phyloP scores from a whole-genome alignment of 2,113 vertebrate species.

The Fregetta grallaria region DNA sequence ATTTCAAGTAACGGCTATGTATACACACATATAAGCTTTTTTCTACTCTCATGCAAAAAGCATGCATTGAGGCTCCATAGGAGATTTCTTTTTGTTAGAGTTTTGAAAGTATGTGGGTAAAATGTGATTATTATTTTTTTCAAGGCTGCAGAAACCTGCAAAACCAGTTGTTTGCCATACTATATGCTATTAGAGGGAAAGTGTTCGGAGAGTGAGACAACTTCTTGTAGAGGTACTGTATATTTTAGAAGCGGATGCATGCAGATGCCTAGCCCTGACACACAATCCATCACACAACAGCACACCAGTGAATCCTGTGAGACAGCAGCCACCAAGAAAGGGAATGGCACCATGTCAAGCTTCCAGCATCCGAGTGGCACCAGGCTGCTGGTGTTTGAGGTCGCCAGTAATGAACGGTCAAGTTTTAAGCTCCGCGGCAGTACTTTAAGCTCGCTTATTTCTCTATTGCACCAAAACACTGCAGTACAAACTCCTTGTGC shows the following conservation, averaged over 20 bases:
- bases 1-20: fast-evolving
- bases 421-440: not conserved
- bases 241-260: not conserved
- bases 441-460: not conserved
- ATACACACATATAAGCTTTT: fast-evolving
- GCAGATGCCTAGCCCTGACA: not conserved
- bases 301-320: not conserved
- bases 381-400: not conserved
- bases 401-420: not conserved
- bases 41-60: not conserved
- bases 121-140: not conserved
- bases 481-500: not conserved
- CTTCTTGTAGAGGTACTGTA: not conserved
- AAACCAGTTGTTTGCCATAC: not conserved
- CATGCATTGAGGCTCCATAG: not conserved
- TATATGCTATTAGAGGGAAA: not conserved
- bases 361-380: not conserved
- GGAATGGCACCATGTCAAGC: not conserved
- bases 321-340: not conserved
- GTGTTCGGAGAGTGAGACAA: not conserved
- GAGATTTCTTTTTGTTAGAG: not conserved
- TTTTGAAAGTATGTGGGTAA: not conserved
- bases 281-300: not conserved
- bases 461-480: not conserved
- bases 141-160: not conserved